Percentiles rank a stretch among this genome's conserved stretches.
Evolutionary conservation across 1,140 invertebrate genomes (phyloP).

Genomic region (Calliopsis andreniformis): DNA sequence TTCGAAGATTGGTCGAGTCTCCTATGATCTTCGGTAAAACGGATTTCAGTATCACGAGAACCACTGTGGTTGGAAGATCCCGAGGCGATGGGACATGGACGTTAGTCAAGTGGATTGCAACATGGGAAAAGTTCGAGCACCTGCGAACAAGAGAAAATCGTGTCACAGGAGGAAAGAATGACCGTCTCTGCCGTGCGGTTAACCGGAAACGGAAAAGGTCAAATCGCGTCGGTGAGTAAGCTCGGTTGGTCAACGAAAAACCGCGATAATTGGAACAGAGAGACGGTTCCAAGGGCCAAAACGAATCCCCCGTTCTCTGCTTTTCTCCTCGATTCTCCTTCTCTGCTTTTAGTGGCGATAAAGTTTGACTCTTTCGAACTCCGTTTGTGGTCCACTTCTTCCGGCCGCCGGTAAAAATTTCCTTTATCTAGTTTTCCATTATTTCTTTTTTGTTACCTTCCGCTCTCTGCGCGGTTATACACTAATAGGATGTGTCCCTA

Average conservation of each 20-base stretch:
- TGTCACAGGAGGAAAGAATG: slow-evolving; percentile 56
- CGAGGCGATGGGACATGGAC: slow-evolving; percentile 2
- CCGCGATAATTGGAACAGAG: slow-evolving; percentile 73
- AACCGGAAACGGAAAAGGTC: slow-evolving; percentile 67
- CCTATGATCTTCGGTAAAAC: neutral
- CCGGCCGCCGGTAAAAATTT: slow-evolving; percentile 57
- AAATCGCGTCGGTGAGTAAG: slow-evolving; percentile 62
- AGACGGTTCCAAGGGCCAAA: slow-evolving; percentile 60
- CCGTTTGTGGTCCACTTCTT: slow-evolving; percentile 59
- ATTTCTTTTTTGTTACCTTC: slow-evolving; percentile 45
- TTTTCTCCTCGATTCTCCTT: slow-evolving; percentile 28
- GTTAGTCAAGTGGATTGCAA: slow-evolving; percentile 26
- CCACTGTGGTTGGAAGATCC: neutral
- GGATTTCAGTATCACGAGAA: slow-evolving; percentile 5
- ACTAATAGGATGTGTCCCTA: too few species aligned
- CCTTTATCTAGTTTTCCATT: slow-evolving; percentile 48
- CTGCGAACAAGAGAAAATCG: slow-evolving; percentile 55
- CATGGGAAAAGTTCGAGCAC: slow-evolving; percentile 32
- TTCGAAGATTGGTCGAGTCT: neutral
- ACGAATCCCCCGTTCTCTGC: slow-evolving; percentile 31
- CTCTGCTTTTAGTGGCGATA: slow-evolving; percentile 56
- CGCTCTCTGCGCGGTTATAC: slow-evolving; percentile 6
- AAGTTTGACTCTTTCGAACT: slow-evolving; percentile 69
- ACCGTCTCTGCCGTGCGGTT: slow-evolving; percentile 62
- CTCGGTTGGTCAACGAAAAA: slow-evolving; percentile 56